These are phyloP conservation scores for Alloplasta piceator DNA, from an alignment of 2,888 invertebrate genomes.

Conservation along the genomic window DNA sequence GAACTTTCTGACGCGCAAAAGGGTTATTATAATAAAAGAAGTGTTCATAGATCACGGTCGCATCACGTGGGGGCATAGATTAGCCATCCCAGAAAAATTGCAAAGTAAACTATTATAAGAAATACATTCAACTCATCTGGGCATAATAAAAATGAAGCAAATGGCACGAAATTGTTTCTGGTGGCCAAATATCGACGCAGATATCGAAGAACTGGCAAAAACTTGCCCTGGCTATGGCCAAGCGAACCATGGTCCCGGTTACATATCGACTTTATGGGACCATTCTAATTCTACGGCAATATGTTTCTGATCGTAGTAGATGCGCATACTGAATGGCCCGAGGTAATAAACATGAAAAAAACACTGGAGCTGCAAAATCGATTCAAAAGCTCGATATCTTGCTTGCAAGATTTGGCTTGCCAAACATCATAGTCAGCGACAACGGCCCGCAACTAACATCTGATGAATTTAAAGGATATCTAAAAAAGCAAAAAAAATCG, in stretches of 20 bases:
- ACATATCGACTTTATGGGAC: conserved; percentile 65
- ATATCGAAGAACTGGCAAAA: conserved; percentile 32
- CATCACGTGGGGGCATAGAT: conserved; percentile 42
- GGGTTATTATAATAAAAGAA: conserved; percentile 43
- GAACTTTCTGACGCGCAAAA: conserved; percentile 34
- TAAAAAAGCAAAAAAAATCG: too few species aligned
- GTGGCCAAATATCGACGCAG: conserved; percentile 56
- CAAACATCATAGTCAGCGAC: too few species aligned
- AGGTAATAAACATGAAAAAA: conserved; percentile 21
- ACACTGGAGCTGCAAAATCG: too few species aligned
- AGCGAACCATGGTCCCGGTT: conserved; percentile 60
- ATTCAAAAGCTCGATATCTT: too few species aligned
- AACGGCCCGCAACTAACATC: too few species aligned
- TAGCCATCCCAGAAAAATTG: conserved; percentile 45
- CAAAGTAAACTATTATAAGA: conserved; percentile 19
- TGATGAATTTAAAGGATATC: too few species aligned
- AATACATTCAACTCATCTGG: conserved; percentile 50
- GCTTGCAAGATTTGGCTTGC: too few species aligned
- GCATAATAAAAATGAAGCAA: conserved; percentile 49
- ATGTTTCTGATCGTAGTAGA: conserved; percentile 49
- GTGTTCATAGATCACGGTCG: conserved; percentile 44
- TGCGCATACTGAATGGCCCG: conserved; percentile 44
- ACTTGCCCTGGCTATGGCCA: conserved; percentile 61
- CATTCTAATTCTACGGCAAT: conserved; percentile 64
- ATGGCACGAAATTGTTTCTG: conserved; percentile 57